Percentiles rank a stretch among this genome's conserved stretches.
These are phyloP conservation scores for Abrostola tripartita DNA, from an alignment of 2,888 invertebrate species.

Conservation along the genomic window DNA sequence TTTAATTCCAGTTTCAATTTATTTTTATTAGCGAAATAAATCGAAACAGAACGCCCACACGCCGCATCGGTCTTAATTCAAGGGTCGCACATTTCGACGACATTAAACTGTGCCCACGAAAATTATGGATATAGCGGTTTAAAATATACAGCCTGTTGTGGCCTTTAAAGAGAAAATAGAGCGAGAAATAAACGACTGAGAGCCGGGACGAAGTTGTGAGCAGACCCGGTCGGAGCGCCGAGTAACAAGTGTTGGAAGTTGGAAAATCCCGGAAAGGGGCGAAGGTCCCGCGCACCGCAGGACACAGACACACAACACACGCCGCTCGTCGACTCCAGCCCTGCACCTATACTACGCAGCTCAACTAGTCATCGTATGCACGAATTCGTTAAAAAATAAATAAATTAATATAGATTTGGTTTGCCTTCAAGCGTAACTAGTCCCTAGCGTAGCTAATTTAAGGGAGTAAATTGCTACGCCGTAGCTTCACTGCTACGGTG, in stretches of 20 bases:
- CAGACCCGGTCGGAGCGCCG: not conserved
- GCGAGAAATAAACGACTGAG: slow-evolving; percentile 5
- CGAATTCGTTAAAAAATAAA: not conserved
- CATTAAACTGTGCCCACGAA: slow-evolving; percentile 14
- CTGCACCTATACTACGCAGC: not conserved
- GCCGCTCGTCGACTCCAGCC: not conserved
- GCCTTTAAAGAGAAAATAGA: slow-evolving; percentile 12
- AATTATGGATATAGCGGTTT: slow-evolving; percentile 15
- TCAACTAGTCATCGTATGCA: slow-evolving; percentile 4
- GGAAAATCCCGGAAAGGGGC: slow-evolving; percentile 4
- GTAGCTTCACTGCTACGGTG: too few species aligned
- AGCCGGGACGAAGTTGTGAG: slow-evolving; percentile 11
- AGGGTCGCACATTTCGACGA: slow-evolving; percentile 13
- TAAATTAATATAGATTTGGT: not conserved
- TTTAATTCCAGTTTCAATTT: not conserved
- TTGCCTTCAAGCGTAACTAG: not conserved
- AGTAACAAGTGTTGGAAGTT: slow-evolving; percentile 12
- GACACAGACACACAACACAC: too few species aligned
- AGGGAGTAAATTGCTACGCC: not conserved
- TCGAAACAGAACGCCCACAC: slow-evolving; percentile 5
- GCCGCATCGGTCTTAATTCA: slow-evolving; percentile 8
- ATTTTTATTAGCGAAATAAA: slow-evolving; percentile 11
- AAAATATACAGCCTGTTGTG: slow-evolving; percentile 17
- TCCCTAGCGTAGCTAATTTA: not conserved
- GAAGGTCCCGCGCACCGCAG: slow-evolving; percentile 2